Base-by-base conservation (phyloP, 2,888 invertebrate species). In the Pristionchus fissidentatus region DNA sequence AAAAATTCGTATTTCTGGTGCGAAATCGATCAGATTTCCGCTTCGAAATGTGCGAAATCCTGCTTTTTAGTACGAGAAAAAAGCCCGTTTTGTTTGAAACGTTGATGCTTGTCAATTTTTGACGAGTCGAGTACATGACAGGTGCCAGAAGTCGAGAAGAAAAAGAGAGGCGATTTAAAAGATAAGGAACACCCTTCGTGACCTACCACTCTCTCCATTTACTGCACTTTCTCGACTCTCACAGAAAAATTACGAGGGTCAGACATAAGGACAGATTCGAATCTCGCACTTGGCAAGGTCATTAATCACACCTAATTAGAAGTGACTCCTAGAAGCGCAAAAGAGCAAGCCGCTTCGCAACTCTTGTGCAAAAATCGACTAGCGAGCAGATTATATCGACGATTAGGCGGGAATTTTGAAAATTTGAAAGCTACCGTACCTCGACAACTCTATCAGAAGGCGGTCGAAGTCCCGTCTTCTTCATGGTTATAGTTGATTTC, bases 311-410 rank as follows among this genome's bases (percentile, higher is more conserved):
- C 5, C 19, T 19, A 35, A 35, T 38, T 19, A 41, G 26, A 70
- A 41, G 70, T n/a, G 41, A 35, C 15, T 38, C 22, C 41, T 7
- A 70, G 70, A 41, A 8, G 41, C 4, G 55, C n/a, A 7, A 22
- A 41, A n/a, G n/a, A n/a, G 38, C 38, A n/a, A n/a, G 38, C 70
- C 70, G 15, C 70, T n/a, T n/a, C n/a, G n/a, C n/a, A n/a, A n/a
- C n/a, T n/a, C n/a, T n/a, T n/a, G n/a, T n/a, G 15, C 70, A 66
- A 66, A 66, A 66, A 43, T 43, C 70, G 70, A 70, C 70, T 70
- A 70, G 70, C 41, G 32, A n/a, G 19, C 26, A 7, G 70, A 70
- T 70, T 32, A 22, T 70, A 70, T 70, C 70, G 26, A 0, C 5
- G 3, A 38, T 70, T n/a, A n/a, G 10, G 70, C 70, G 52, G 75